A percentile compares a stretch with the other conserved stretches of the same genome.
Conservation (phyloP, 2,888 invertebrate species). For the Hoplodrina blanda region DNA sequence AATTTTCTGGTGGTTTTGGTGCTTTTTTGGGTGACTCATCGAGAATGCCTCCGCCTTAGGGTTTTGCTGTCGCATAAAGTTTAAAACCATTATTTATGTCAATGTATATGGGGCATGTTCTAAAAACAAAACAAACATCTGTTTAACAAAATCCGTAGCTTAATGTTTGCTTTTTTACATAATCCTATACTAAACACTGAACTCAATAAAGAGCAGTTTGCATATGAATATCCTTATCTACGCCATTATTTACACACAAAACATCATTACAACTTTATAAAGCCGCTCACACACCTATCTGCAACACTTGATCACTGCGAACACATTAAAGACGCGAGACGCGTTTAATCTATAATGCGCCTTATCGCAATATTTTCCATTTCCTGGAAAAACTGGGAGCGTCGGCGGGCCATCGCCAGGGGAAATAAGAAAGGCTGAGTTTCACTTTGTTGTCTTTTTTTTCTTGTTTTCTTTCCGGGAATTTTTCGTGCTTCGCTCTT, state of each 20-base stretch:
- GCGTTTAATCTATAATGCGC: constrained; percentile 90
- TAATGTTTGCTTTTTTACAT: constrained; percentile 43
- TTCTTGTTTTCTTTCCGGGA: constrained; percentile 74
- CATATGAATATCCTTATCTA: constrained; percentile 75
- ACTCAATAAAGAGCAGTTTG: constrained; percentile 74
- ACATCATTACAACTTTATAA: constrained; percentile 82
- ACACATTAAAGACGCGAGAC: constrained; percentile 84
- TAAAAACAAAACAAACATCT: constrained; percentile 18
- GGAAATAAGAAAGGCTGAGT: constrained; percentile 90
- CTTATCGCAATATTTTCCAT: constrained; percentile 91
- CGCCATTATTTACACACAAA: constrained; percentile 76
- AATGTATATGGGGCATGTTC: not conserved
- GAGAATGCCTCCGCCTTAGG: no score
- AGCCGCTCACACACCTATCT: constrained; percentile 76
- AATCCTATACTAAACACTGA: constrained; percentile 48
- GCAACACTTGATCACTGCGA: constrained; percentile 81
- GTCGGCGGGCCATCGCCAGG: constrained; percentile 86
- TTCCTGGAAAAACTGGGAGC: constrained; percentile 86
- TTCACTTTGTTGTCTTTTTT: constrained; percentile 88
- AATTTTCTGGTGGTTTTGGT: no score
- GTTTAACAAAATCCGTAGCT: not conserved
- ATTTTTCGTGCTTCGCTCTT: constrained; percentile 87
- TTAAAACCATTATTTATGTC: not conserved
- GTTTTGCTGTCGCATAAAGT: no score
- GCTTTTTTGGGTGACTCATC: no score